Evolutionary conservation across 2,888 invertebrate species (phyloP).

Genomic region (Mimumesa dahlbomi): DNA sequence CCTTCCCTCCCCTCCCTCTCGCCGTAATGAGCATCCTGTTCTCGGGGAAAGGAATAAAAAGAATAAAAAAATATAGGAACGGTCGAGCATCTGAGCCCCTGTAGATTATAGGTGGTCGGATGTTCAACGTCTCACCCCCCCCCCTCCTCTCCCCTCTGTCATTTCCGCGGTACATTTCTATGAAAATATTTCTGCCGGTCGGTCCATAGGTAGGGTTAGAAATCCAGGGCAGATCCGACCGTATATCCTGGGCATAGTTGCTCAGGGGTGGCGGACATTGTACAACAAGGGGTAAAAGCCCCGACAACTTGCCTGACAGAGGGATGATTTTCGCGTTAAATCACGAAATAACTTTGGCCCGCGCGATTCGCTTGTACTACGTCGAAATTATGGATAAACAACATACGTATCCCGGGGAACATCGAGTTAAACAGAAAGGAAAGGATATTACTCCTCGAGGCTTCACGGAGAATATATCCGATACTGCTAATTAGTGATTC

Average conservation of each 20-base stretch:
- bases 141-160: conserved; percentile 50
- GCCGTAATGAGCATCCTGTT: conserved; percentile 68
- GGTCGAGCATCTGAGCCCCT: conserved; percentile 70
- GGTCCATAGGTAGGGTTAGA: conserved; percentile 51
- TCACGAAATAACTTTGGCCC: conserved; percentile 57
- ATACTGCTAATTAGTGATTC: conserved; percentile 67
- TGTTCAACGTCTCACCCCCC: conserved; percentile 24
- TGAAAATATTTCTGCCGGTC: conserved; percentile 70
- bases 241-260: conserved; percentile 40
- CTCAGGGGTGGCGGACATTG: conserved; percentile 41
- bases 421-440: conserved; percentile 35
- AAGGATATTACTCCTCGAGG: conserved; percentile 62
- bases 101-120: conserved; percentile 69
- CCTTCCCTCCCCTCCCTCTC: conserved; percentile 46
- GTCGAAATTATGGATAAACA: conserved; percentile 22
- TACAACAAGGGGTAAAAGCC: conserved; percentile 50
- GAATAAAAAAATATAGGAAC: conserved; percentile 32
- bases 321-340: conserved; percentile 58
- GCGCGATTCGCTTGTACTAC: conserved; percentile 9
- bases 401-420: conserved; percentile 9
- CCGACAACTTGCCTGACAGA: conserved; percentile 49
- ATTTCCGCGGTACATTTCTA: conserved; percentile 73
- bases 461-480: conserved; percentile 30
- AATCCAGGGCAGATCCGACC: conserved; percentile 46
- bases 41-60: conserved; percentile 25